Evolutionary conservation across 2,113 vertebrate genomes (phyloP).

Genomic region (Nothobranchius kuhntae): DNA sequence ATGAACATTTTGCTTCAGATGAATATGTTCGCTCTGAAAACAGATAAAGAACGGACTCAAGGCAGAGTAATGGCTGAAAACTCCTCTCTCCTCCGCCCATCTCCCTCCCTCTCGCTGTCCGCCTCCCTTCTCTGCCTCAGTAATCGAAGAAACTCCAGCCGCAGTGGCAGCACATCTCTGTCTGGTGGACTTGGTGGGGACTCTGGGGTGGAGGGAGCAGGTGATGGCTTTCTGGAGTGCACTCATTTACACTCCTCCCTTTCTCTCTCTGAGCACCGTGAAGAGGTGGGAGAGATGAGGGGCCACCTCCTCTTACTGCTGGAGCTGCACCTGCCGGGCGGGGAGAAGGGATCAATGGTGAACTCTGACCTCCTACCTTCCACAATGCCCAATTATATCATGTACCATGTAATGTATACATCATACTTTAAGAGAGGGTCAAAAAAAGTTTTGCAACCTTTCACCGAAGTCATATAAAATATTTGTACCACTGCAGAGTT

Average conservation of each 20-base stretch:
- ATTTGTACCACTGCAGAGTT: no score
- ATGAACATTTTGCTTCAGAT: slow-evolving; percentile 73
- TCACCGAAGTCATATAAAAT: no score
- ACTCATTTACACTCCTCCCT: slow-evolving; percentile 83
- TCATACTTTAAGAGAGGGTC: slow-evolving; percentile 19
- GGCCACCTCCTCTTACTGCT: slow-evolving; percentile 77
- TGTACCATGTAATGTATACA: slow-evolving; percentile 61
- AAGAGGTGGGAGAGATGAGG: slow-evolving; percentile 82
- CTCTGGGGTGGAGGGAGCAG: slow-evolving; percentile 78
- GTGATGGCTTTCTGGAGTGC: slow-evolving; percentile 83
- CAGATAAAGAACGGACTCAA: slow-evolving; percentile 51
- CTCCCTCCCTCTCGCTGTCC: background rate
- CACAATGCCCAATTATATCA: slow-evolving; percentile 58
- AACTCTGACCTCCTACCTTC: slow-evolving; percentile 77
- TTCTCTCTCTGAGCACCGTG: slow-evolving; percentile 81
- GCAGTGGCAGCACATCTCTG: slow-evolving; percentile 58
- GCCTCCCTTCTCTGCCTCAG: slow-evolving; percentile 16
- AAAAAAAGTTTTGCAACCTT: no score
- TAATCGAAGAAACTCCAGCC: slow-evolving; percentile 45
- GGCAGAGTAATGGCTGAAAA: slow-evolving; percentile 30
- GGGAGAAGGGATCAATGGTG: slow-evolving; percentile 66
- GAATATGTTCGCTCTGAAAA: slow-evolving; percentile 65
- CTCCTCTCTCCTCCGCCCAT: slow-evolving; percentile 24
- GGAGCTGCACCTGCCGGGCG: slow-evolving; percentile 80
- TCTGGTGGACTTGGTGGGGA: slow-evolving; percentile 61